Conservation (phyloP, 2,888 invertebrate genomes). For the Drosophila borealis region DNA sequence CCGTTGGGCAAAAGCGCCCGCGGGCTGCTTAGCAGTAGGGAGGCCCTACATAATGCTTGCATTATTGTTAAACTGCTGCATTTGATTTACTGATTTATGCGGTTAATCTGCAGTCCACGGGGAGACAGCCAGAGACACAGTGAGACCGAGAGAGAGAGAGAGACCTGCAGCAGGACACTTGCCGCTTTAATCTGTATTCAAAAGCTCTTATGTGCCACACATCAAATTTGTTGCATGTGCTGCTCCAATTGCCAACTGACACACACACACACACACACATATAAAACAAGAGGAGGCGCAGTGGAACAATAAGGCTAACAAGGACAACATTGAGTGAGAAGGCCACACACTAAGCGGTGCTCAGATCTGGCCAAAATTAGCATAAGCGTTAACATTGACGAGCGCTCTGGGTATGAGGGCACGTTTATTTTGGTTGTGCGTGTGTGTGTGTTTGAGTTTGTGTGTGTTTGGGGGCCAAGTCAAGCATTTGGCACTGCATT, state of each 20-base stretch:
- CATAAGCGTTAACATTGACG: constrained; percentile 73
- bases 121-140: background rate
- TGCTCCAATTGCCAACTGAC: constrained; percentile 30
- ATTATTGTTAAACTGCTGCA: constrained; percentile 57
- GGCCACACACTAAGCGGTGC: constrained; percentile 46
- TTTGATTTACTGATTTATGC: constrained; percentile 60
- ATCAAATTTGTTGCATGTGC: constrained; percentile 55
- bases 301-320: constrained; percentile 11
- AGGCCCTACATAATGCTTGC: constrained; percentile 25
- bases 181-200: constrained; percentile 32
- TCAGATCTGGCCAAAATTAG: constrained; percentile 65
- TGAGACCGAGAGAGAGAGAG: background rate
- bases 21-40: background rate
- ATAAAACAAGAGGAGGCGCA: constrained; percentile 3
- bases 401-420: constrained; percentile 37
- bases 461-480: constrained; percentile 41
- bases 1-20: background rate
- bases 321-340: constrained; percentile 18
- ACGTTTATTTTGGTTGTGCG: constrained; percentile 24
- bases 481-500: constrained; percentile 74
- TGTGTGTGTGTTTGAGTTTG: constrained; percentile 3
- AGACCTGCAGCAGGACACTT: constrained; percentile 16
- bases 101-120: constrained; percentile 23
- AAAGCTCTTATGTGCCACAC: constrained; percentile 38
- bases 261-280: constrained; percentile 3